phyloP scores from a whole-genome alignment of 2,113 vertebrate genomes.

The Pachycephala philippinensis region DNA sequence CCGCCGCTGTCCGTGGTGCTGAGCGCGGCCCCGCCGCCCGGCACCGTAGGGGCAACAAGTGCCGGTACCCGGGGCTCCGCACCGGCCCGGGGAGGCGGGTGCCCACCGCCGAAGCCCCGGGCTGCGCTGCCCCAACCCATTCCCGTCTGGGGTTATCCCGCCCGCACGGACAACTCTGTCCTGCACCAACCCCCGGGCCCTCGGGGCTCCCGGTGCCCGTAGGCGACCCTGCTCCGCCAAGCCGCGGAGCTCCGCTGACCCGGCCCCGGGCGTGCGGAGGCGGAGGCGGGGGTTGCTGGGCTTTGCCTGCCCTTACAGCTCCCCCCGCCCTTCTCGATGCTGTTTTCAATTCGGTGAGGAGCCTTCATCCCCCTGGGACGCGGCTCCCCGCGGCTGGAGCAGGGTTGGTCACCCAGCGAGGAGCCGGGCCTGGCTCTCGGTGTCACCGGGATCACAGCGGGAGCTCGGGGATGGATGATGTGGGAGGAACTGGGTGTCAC shows the following conservation, averaged over 20 bases:
- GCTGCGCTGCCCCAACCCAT: background rate
- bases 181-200: background rate
- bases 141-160: background rate
- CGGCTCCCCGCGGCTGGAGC: background rate
- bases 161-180: background rate
- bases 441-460: slow-evolving; percentile 30
- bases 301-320: background rate
- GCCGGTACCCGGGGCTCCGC: background rate
- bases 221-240: background rate
- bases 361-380: background rate
- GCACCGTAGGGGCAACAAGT: background rate
- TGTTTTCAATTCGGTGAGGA: background rate
- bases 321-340: background rate
- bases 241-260: background rate
- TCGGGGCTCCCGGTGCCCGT: background rate
- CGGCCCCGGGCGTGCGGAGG: background rate
- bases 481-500: slow-evolving; percentile 55
- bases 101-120: no score
- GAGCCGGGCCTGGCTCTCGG: background rate
- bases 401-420: background rate
- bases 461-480: slow-evolving; percentile 10
- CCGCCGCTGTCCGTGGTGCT: slow-evolving; percentile 70
- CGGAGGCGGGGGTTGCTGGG: background rate
- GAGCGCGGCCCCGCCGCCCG: background rate
- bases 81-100: background rate